Conservation (phyloP, 2,888 invertebrate species). For the Hirtodrosophila duncani region DNA sequence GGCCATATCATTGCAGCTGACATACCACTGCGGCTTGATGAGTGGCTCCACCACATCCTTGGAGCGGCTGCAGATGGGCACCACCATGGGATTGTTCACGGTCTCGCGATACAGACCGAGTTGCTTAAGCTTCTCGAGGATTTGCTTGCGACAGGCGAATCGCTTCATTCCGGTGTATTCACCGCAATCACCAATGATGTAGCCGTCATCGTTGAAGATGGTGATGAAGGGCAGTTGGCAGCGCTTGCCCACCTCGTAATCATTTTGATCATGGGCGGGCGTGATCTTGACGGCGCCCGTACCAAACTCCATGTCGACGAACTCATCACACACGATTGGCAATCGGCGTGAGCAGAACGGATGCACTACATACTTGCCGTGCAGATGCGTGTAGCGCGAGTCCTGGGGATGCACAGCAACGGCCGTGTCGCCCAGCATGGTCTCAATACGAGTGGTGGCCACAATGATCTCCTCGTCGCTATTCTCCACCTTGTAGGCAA, state of each 20-base stretch:
- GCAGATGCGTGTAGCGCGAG: conserved; percentile 87
- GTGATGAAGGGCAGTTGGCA: conserved; percentile 92
- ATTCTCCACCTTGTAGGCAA: conserved; percentile 88
- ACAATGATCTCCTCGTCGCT: conserved; percentile 90
- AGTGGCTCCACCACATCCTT: conserved; percentile 98
- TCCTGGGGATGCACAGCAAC: conserved; percentile 98
- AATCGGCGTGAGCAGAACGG: conserved; percentile 91
- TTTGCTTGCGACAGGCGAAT: conserved; percentile 91
- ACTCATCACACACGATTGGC: conserved; percentile 94
- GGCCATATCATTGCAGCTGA: conserved; percentile 94
- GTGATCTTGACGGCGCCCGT: conserved; percentile 99
- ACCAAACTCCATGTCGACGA: conserved; percentile 96
- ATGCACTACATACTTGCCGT: conserved; percentile 91
- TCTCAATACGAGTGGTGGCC: conserved; percentile 98
- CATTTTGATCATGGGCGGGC: conserved; percentile 97
- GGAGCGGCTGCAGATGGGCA: conserved; percentile 96
- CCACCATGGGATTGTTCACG: conserved; percentile 95
- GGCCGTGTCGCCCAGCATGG: conserved; percentile 98
- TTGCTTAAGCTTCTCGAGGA: conserved; percentile 87
- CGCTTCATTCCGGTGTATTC: conserved; percentile 91
- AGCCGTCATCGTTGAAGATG: conserved; percentile 95
- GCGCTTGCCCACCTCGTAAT: conserved; percentile 96
- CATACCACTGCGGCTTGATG: conserved; percentile 97
- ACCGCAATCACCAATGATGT: conserved; percentile 88
- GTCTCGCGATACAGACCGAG: conserved; percentile 87